These are phyloP conservation scores for Pedetes capensis DNA, from an alignment of 2,113 vertebrate genomes.

Conservation along the genomic window DNA sequence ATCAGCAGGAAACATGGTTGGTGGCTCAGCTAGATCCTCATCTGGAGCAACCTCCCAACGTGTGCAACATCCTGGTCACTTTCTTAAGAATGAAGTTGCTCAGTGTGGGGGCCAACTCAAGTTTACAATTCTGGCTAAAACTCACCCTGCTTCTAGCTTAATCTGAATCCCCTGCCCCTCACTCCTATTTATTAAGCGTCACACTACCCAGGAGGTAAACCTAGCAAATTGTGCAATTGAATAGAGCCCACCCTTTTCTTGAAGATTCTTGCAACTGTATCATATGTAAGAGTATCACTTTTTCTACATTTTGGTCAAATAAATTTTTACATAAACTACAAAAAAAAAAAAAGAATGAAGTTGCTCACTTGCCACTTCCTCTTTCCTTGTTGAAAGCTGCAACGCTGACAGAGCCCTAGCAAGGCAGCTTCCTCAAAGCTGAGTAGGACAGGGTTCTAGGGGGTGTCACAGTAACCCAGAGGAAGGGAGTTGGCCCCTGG, in stretches of 20 bases:
- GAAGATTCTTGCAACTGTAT: constrained; percentile 74
- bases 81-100: neutral
- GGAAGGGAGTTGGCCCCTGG: neutral
- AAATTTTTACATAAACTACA: constrained; percentile 89
- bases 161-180: neutral
- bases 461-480: neutral
- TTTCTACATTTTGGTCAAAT: constrained; percentile 86
- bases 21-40: neutral
- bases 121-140: constrained; percentile 61
- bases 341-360: no score
- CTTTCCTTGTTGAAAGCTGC: neutral
- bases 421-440: neutral
- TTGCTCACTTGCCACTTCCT: neutral
- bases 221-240: constrained; percentile 58
- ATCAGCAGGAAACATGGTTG: neutral
- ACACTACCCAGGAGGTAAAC: constrained; percentile 64
- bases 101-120: constrained; percentile 9
- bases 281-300: constrained; percentile 75
- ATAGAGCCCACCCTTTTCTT: constrained; percentile 58
- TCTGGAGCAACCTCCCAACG: neutral
- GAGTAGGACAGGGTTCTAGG: neutral
- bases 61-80: neutral
- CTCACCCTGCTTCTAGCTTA: constrained; percentile 44
- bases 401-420: neutral
- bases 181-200: constrained; percentile 70